Evolutionary conservation across 1,140 invertebrate genomes (phyloP).

Genomic region (Holotrichia oblita): DNA sequence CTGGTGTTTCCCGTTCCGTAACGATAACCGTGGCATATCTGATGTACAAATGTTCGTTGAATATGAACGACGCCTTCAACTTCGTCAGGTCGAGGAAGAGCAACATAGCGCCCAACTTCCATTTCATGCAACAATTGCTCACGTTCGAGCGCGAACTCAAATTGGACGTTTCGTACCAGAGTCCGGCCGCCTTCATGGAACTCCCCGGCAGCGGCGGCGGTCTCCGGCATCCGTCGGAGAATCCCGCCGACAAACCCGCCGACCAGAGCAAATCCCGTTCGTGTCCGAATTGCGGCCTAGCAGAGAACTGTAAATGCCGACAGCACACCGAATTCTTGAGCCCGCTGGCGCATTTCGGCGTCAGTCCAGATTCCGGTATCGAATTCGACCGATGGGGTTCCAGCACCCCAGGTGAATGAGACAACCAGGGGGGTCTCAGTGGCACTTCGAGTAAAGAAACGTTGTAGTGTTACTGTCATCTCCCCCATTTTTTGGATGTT

Average conservation of each 20-base stretch:
- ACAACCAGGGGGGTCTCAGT: constrained; percentile 66
- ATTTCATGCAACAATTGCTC: constrained; percentile 96
- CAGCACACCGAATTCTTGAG: constrained; percentile 66
- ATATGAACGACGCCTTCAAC: constrained; percentile 93
- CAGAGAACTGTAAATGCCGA: constrained; percentile 59
- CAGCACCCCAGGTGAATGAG: constrained; percentile 65
- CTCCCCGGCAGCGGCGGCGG: neutral
- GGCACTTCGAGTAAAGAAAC: constrained; percentile 60
- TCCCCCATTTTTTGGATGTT: constrained; percentile 46
- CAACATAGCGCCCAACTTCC: constrained; percentile 96
- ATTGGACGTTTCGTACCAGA: constrained; percentile 63
- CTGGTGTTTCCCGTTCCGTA: constrained; percentile 93
- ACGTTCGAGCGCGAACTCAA: constrained; percentile 88
- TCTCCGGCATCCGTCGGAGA: neutral
- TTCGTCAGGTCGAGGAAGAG: constrained; percentile 90
- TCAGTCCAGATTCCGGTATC: constrained; percentile 89
- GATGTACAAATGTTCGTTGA: constrained; percentile 86
- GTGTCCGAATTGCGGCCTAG: constrained; percentile 55
- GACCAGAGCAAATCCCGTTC: constrained; percentile 42
- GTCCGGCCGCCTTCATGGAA: constrained; percentile 64
- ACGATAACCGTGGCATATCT: constrained; percentile 97
- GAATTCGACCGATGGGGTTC: constrained; percentile 88
- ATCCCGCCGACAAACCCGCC: neutral
- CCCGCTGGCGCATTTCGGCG: constrained; percentile 71
- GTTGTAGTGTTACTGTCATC: constrained; percentile 54